Evolutionary conservation across 2,113 vertebrate species (phyloP).

Genomic region (Poeciliopsis retropinna): DNA sequence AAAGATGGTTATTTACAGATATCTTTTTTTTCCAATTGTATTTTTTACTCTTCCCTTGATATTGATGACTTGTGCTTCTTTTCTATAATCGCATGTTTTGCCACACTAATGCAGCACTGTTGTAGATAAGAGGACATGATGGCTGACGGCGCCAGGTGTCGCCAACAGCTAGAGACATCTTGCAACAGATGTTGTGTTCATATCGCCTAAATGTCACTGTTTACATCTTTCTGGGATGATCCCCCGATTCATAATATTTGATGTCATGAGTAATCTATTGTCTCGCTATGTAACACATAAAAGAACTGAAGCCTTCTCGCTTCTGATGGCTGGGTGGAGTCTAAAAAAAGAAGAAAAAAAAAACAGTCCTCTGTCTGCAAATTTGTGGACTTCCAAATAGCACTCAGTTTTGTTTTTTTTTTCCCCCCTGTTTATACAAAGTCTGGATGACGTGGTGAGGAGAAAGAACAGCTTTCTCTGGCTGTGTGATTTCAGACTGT

Average conservation of each 20-base stretch:
- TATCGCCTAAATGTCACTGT: conserved; percentile 75
- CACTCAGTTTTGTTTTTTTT: conserved; percentile 20
- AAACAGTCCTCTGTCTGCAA: conserved; percentile 40
- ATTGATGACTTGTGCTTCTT: conserved; percentile 77
- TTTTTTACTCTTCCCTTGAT: conserved; percentile 75
- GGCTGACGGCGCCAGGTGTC: conserved; percentile 61
- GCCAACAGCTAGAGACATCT: conserved; percentile 61
- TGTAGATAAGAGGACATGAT: conserved; percentile 72
- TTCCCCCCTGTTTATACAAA: conserved; percentile 9
- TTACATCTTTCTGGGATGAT: conserved; percentile 75
- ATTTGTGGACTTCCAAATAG: conserved; percentile 31
- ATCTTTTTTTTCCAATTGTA: conserved; percentile 72
- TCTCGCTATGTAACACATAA: conserved; percentile 65
- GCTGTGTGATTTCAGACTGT: conserved; percentile 54
- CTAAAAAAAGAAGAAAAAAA: conserved; percentile 45
- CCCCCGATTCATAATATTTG: conserved; percentile 68
- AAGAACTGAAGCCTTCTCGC: conserved; percentile 70
- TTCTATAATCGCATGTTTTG: conserved; percentile 79
- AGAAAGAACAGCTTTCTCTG: conserved; percentile 48
- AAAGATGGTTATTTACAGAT: conserved; percentile 79
- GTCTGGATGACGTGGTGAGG: conserved; percentile 43
- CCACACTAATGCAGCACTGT: conserved; percentile 79
- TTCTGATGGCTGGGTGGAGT: conserved; percentile 58
- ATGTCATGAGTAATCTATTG: conserved; percentile 69
- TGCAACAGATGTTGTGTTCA: conserved; percentile 74